Evolutionary conservation across 2,113 vertebrate species (phyloP), one percentile per base, ranked within the genome.

Genomic region (Pleuronectes platessa): DNA sequence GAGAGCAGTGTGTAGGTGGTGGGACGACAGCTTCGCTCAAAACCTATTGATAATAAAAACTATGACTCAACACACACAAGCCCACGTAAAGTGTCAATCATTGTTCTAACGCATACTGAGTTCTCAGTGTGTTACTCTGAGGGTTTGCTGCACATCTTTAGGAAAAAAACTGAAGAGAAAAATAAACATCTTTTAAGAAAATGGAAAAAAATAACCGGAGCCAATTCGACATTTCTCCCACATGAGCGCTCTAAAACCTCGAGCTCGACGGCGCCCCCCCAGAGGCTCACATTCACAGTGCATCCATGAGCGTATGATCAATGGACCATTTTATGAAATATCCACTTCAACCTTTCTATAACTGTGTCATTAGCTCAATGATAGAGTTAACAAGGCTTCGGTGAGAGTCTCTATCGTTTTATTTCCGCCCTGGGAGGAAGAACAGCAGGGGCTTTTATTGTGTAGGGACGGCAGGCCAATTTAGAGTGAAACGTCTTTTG

Each of bases 381-480:
- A 64, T 71, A 62, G 71, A 86, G 26, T 65, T 85, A 86, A 86
- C 61, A 77, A 86, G 61, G 67, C 60, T 56, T 71, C 59, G 61
- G 54, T 3, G 31, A 37, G 55, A 59, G 54, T 35, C 5, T 10
- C 49, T 55, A 55, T 78, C 10, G 51, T 65, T 77, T 27, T 51
- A 64, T 72, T 69, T 65, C 23, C 49, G 67, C 58, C 59, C 26
- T 14, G 31, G 27, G 71, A 58, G 18, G 23, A 42, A 63, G 42
- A 65, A 20, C n/a, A 24, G 58, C 49, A 31, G 37, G 47, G 9
- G 13, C 23, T 53, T 63, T 59, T 9, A 42, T 14, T 27, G 27
- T 18, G 53, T 6, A 15, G 15, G 18, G 65, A 59, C 10, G 2
- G 21, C 60, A 55, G 4, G 27, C 17, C 26, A 10, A 26, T 49